Evolutionary conservation across 2,888 invertebrate species (phyloP).

Genomic region (Automeris io): DNA sequence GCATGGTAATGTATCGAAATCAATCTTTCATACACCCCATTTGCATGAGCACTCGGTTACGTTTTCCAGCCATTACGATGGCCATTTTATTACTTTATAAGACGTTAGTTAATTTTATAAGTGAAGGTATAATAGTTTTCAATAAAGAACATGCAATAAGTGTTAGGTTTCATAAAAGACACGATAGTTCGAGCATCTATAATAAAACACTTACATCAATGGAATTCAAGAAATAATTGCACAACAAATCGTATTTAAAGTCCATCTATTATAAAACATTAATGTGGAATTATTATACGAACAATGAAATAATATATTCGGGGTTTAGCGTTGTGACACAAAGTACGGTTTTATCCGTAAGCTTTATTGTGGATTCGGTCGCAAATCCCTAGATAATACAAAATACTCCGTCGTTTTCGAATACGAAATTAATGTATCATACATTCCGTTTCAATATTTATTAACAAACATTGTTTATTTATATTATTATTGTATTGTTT

Average conservation of each 20-base stretch:
- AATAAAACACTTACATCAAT: neutral
- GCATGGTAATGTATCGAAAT: no score
- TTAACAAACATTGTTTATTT: no score
- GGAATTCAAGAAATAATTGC: neutral
- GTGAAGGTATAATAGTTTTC: neutral
- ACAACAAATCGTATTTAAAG: neutral
- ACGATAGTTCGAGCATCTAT: neutral
- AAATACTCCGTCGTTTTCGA: conserved; percentile 10
- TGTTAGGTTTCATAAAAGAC: neutral
- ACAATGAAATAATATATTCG: conserved; percentile 1
- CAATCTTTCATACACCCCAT: no score
- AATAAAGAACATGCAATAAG: neutral
- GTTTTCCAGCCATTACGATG: no score
- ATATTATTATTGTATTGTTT: no score
- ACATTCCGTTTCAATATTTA: no score
- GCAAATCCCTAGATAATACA: conserved; percentile 14
- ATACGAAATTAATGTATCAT: conserved; percentile 6
- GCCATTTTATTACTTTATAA: no score
- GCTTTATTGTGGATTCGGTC: conserved; percentile 12
- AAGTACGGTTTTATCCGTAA: conserved; percentile 7
- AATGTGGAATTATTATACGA: neutral
- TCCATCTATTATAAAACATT: neutral
- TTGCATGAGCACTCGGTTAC: no score
- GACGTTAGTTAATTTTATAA: no score
- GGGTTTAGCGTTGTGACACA: conserved; percentile 8